Base-by-base conservation (phyloP, 2,113 vertebrate genomes). In the Paradoxurus hermaphroditus region DNA sequence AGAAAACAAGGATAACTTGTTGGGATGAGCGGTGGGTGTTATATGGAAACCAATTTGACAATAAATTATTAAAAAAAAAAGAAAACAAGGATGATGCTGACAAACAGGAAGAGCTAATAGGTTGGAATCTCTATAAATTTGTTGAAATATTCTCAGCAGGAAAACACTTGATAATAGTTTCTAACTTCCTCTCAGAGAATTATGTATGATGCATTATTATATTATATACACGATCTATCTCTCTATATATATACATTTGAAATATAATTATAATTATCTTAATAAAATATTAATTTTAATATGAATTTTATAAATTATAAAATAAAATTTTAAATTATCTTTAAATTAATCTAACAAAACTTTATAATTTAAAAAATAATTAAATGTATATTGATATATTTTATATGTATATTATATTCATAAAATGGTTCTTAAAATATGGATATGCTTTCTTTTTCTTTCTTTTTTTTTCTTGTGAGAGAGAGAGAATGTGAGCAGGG, bases 61-160 rank as follows among this genome's bases (percentile, higher is more conserved):
- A n/a, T n/a, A n/a, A n/a, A n/a, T n/a, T n/a, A n/a, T n/a, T n/a
- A n/a, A 91, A 49, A 72, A 82, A 91, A 49, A 72, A 82, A 14
- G 68, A 91, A 49, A 72, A 82, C 65, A 88, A 91, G 36, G 78
- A 63, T 15, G 14, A 89, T 67, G 11, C 7, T 59, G 44, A 84
- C 53, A 79, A 77, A 90, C 1, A 79, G 62, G 39, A 70, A 56
- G 36, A 92, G 36, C 23, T 81, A 49, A 65, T 6, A 85, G 70
- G 44, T 73, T 95, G 62, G 29, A 56, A 84, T 84, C 39, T 95
- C 51, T 95, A 84, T 79, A 97, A 75, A 95, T 92, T 44, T 94
- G 46, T 68, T 91, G 19, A 65, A 88, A 46, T 72, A 77, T 49
- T 89, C 41, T 21, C 41, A 89, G 68, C 19, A 90, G 23, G n/a